Conservation (phyloP, 1,140 invertebrate genomes). For the Euura saliciscinereae region DNA sequence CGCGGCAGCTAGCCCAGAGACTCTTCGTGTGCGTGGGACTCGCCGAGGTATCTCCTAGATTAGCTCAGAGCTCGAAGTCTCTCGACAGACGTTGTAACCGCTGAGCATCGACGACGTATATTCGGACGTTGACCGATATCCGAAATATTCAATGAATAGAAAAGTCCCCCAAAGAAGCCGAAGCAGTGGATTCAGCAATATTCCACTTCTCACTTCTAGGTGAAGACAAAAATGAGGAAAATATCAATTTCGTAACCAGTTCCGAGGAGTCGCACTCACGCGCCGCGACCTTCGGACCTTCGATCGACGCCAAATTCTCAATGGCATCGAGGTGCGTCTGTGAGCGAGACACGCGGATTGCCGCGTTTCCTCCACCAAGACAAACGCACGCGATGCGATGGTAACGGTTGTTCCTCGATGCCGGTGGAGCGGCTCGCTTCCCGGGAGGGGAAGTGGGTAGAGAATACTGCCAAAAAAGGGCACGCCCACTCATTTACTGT, state of each 20-base stretch:
- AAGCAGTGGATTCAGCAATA: too few relatives aligned
- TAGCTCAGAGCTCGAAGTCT: neutral
- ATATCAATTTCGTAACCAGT: too few relatives aligned
- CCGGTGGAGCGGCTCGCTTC: neutral
- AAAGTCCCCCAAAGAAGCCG: too few relatives aligned
- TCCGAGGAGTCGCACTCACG: too few relatives aligned
- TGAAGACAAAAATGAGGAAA: too few relatives aligned
- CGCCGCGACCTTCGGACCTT: neutral
- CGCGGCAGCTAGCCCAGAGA: neutral
- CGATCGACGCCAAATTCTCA: constrained; percentile 4
- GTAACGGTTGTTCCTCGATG: constrained; percentile 4
- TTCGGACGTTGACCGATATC: too few relatives aligned
- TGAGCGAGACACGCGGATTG: too few relatives aligned
- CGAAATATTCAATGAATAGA: too few relatives aligned
- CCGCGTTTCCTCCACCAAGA: neutral
- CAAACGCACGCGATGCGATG: neutral
- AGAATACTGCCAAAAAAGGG: constrained; percentile 2
- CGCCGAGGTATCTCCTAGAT: constrained; percentile 1
- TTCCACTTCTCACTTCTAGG: too few relatives aligned
- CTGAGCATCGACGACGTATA: too few relatives aligned
- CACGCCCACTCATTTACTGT: neutral
- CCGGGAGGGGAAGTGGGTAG: neutral
- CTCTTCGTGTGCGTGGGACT: neutral
- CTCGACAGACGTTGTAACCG: too few relatives aligned
- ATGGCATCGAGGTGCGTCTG: neutral